Conservation (phyloP, 2,113 vertebrate genomes). For the Columbina picui region DNA sequence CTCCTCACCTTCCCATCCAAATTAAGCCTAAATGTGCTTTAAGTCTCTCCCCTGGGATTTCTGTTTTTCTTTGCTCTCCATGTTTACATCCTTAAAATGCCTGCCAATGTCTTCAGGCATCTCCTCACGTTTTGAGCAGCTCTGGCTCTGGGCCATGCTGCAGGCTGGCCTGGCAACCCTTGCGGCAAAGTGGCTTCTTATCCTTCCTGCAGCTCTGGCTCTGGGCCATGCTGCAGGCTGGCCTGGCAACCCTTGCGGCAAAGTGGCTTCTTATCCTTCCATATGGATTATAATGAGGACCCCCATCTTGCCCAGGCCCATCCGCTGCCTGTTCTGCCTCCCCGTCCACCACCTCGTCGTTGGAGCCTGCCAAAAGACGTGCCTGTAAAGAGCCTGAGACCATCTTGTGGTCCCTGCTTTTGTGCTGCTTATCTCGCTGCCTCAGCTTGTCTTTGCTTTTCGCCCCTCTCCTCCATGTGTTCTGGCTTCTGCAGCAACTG, state of each 20-base stretch:
- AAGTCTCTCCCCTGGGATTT: neutral
- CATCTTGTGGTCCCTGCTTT: neutral
- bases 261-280: neutral
- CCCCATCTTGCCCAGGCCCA: rapidly evolving
- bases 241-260: neutral
- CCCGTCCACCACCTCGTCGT: rapidly evolving
- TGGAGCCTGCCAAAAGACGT: neutral
- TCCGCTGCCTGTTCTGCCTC: neutral
- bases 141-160: conserved; percentile 36
- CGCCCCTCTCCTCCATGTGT: neutral
- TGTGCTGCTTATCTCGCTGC: neutral
- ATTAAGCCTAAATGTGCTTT: conserved; percentile 30
- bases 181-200: neutral
- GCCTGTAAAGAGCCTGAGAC: neutral
- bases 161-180: conserved; percentile 7
- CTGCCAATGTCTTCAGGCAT: conserved; percentile 46
- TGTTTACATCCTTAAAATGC: conserved; percentile 30
- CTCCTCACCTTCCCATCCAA: conserved; percentile 27
- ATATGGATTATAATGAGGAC: neutral
- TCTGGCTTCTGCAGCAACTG: neutral
- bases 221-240: conserved; percentile 4
- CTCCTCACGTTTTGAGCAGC: neutral
- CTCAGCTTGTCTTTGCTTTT: neutral
- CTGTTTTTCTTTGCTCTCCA: conserved; percentile 21
- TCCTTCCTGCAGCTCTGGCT: conserved; percentile 22